A percentile compares a stretch with the other conserved stretches of the same genome.
phyloP scores from a whole-genome alignment of 2,113 vertebrate genomes.

The Hucho hucho region DNA sequence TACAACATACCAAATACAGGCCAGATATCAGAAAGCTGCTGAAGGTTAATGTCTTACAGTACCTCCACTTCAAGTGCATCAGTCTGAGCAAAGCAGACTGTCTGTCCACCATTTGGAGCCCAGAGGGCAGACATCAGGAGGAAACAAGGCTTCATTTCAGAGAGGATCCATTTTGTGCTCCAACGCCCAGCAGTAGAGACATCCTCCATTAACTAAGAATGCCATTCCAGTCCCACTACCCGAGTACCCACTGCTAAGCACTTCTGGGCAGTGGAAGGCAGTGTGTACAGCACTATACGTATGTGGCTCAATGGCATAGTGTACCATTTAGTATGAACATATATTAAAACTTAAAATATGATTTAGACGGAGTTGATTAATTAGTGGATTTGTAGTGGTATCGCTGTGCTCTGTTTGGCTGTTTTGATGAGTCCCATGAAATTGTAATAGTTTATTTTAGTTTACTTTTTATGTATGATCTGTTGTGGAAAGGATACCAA shows the following conservation, averaged over 20 bases:
- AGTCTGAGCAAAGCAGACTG: background rate
- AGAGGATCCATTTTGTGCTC: constrained; percentile 47
- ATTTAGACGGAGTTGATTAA: background rate
- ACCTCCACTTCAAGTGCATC: constrained; percentile 13
- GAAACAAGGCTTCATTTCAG: constrained; percentile 35
- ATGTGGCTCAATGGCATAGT: background rate
- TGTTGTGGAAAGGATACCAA: no score
- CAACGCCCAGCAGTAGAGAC: background rate
- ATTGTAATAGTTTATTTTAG: background rate
- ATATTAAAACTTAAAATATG: background rate
- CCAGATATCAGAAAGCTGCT: background rate
- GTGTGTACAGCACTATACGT: background rate
- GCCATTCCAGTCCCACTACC: constrained; percentile 9
- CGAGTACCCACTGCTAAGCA: background rate
- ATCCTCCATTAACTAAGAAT: constrained; percentile 23
- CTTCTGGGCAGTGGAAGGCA: background rate
- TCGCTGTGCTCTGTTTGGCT: background rate
- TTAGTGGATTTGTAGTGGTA: background rate
- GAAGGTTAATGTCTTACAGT: background rate
- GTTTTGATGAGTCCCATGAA: background rate
- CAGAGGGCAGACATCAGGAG: constrained; percentile 7
- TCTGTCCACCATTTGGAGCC: background rate
- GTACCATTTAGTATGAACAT: background rate
- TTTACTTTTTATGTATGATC: no score
- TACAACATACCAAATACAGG: no score